Evolutionary conservation across 2,888 invertebrate species (phyloP), one percentile per base, ranked within the genome.

Genomic region (Caenorhabditis sulstoni): DNA sequence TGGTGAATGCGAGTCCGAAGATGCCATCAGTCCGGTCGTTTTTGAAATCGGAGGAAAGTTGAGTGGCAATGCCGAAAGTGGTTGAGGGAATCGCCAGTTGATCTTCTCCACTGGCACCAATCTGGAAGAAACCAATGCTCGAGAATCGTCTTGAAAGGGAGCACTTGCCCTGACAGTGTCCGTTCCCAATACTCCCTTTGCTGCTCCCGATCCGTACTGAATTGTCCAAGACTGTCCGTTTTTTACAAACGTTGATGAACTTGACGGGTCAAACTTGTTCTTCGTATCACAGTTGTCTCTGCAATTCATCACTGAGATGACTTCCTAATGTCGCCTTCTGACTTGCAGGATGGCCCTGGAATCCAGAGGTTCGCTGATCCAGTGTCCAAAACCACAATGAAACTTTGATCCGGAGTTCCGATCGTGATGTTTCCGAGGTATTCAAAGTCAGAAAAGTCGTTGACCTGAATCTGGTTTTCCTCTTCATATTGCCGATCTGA

Each of bases 141-240:
- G 18, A 20, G 11, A 37, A 3, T 3, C 12, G 2, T 41, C 4
- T 11, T 11, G 4, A 4, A 41, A 14, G 14, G 4, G 11, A 14
- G 4, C 14, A 66, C 94, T 93, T 91, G 96, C 96, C 68, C 93
- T 92, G 77, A 98, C 94, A 64, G 93, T 93, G 91, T 99, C 99
- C 0, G 94, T 94, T 78, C 97, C 97, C 76, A 98, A 93, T 92
- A 95, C 97, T 65, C 99, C 99, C 70, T 95, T 95, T 77, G 98
- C 93, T 82, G 80, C 77, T 84, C 98, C 99, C 78, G 95, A 94
- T 71, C 97, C 98, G 92, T 99, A 99, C 85, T 93, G 94, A 90
- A 99, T 97, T 65, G 93, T 94, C 91, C 98, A 97, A 75, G 93
- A 92, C 0, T 96, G 96, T 83, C 96, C 97, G 92, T 98, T 97